A percentile compares a stretch with the other conserved stretches of the same genome.
Evolutionary conservation across 2,113 vertebrate species (phyloP).

Genomic region (Salvelinus sp.): DNA sequence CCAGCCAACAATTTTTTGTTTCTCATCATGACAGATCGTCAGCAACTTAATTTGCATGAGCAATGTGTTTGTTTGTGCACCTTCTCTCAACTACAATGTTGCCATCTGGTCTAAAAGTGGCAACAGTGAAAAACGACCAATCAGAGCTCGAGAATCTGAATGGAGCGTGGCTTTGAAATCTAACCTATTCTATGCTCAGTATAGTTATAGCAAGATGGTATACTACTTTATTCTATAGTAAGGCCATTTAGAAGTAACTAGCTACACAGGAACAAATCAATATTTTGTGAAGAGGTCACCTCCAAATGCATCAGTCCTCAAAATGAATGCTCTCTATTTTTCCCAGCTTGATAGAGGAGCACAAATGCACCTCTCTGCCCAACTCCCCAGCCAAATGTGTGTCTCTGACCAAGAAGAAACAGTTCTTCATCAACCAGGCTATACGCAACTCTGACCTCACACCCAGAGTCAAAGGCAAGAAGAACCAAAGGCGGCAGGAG

Average conservation of each 20-base stretch:
- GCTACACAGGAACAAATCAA: neutral
- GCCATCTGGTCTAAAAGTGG: constrained; percentile 23
- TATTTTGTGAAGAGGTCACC: too few relatives aligned
- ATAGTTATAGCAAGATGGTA: too few relatives aligned
- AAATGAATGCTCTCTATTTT: neutral
- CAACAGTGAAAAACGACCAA: constrained; percentile 12
- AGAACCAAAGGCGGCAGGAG: constrained; percentile 89
- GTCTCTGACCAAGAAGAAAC: constrained; percentile 86
- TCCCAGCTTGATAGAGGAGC: constrained; percentile 83
- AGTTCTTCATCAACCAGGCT: constrained; percentile 93
- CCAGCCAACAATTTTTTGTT: too few relatives aligned
- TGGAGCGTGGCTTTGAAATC: constrained; percentile 20
- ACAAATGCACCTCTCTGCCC: constrained; percentile 75
- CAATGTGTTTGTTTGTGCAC: too few relatives aligned
- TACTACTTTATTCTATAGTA: too few relatives aligned
- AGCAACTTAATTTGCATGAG: too few relatives aligned
- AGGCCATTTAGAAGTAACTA: neutral
- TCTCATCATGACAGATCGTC: too few relatives aligned
- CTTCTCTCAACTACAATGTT: neutral
- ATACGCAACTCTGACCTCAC: constrained; percentile 95
- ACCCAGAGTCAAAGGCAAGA: constrained; percentile 90
- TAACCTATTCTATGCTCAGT: neutral
- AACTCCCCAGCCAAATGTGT: constrained; percentile 84
- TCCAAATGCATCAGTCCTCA: too few relatives aligned
- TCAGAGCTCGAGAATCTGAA: neutral